Percentiles rank a stretch among this genome's conserved stretches.
Conservation (phyloP, 2,797 vertebrate genomes). For the Microcaecilia unicolor region DNA sequence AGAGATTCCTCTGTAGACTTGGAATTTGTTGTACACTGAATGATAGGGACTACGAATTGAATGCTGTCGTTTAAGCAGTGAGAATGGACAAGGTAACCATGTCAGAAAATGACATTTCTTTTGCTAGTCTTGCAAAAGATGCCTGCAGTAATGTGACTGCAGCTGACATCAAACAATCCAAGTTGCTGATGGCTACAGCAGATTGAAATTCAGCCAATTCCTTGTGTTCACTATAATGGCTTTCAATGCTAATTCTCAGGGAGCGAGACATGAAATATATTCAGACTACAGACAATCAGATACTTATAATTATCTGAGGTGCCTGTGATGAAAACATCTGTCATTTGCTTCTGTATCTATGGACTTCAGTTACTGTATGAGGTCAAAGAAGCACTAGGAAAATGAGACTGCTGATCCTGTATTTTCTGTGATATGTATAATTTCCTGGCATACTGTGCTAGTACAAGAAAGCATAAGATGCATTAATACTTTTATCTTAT, state of each 20-base stretch:
- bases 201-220: slow-evolving; percentile 46
- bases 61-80: slow-evolving; percentile 41
- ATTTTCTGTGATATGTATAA: slow-evolving; percentile 7
- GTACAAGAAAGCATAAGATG: slow-evolving; percentile 3
- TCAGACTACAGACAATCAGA: slow-evolving; percentile 29
- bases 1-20: slow-evolving; percentile 37
- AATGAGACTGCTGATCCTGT: slow-evolving; percentile 13
- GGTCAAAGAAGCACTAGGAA: slow-evolving; percentile 20
- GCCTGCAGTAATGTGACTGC: slow-evolving; percentile 42
- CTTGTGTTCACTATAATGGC: slow-evolving; percentile 36
- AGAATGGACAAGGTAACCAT: slow-evolving; percentile 41
- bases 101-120: slow-evolving; percentile 49
- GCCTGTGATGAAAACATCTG: slow-evolving; percentile 43
- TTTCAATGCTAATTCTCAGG: slow-evolving; percentile 44
- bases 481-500: too few species aligned
- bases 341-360: slow-evolving; percentile 14
- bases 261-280: slow-evolving; percentile 43
- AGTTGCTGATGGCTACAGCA: slow-evolving; percentile 38
- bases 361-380: slow-evolving; percentile 34
- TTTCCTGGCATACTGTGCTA: slow-evolving; percentile 18
- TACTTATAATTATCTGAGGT: slow-evolving; percentile 38
- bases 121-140: slow-evolving; percentile 44
- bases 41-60: slow-evolving; percentile 26
- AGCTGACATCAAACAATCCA: slow-evolving; percentile 42
- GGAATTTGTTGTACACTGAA: slow-evolving; percentile 28